Evolutionary conservation across 2,797 vertebrate genomes (phyloP).

Genomic region (Esox masquinongy): DNA sequence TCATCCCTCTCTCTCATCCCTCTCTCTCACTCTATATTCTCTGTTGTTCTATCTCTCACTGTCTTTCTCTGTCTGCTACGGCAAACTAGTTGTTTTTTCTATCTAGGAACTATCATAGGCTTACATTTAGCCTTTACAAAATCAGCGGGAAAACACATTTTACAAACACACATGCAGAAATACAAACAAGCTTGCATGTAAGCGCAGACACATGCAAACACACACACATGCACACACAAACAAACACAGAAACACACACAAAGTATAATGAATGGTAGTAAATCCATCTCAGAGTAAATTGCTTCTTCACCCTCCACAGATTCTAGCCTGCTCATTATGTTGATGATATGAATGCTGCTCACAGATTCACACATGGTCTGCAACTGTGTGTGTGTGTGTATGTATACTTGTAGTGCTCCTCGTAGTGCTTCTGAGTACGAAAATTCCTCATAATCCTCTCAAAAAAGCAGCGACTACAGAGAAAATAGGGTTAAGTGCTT

Average conservation of each 20-base stretch:
- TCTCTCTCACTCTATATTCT: conserved; percentile 7
- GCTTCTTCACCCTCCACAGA: conserved; percentile 79
- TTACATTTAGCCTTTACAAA: background rate
- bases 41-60: conserved; percentile 11
- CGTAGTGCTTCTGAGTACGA: no score
- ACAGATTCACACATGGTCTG: conserved; percentile 67
- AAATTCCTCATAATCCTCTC: no score
- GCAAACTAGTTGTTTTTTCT: no score
- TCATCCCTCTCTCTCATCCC: conserved; percentile 12
- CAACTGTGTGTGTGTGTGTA: conserved; percentile 18
- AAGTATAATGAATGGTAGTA: conserved; percentile 72
- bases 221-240: conserved; percentile 15
- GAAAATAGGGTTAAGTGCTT: no score
- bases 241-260: conserved; percentile 34
- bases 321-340: conserved; percentile 72
- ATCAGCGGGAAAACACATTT: background rate
- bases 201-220: background rate
- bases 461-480: no score
- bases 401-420: background rate
- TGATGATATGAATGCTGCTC: conserved; percentile 72
- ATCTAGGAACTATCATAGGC: background rate
- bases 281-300: conserved; percentile 75
- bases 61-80: background rate
- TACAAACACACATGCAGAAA: background rate
- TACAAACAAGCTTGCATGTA: background rate